Base-by-base conservation (phyloP, 2,888 invertebrate genomes). In the Pollenia amentaria region DNA sequence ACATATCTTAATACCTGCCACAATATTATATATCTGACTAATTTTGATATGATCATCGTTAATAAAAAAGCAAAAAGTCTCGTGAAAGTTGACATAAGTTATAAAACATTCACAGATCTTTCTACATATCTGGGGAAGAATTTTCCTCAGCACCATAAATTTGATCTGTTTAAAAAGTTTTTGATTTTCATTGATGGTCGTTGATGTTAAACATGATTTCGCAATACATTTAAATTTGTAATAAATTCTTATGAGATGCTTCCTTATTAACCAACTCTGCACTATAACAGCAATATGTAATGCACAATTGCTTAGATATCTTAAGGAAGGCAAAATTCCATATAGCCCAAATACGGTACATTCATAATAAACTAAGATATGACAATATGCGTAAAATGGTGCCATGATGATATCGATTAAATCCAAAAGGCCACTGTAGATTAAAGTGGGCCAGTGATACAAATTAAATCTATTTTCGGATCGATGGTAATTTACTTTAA, bases 401-500 rank as follows among this genome's bases (percentile, higher is more conserved):
- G 6, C 18, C 10, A 48, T 29, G 11, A 38, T 14, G 7, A 69
- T 46, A 14, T 18, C 9, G 46, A 84, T 21, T 10, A 42, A 6
- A 53, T 89, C 73, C 38, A 90, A 14, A 0, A 83, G 0, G 2
- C 82, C 8, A 40, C 88, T 87, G n/a, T 89, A 91, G 2, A 67
- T 6, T 46, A 89, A 14, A 8, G 88, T 89, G 11, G 84, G 51
- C 18, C 85, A 87, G 16, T 82, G 87, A 10, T 88, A 70, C 0
- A 79, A 48, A n/a, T 81, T 18, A 7, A 88, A 83, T 0, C 67
- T 70, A 3, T 65, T 73, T 0, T 9, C 64, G 9, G 57, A 40
- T 0, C 65, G 16, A 14, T 85, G 84, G 72, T 86, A 91, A n/a
- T 85, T 88, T 0, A 90, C 38, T 42, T 89, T 91, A 57, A 82